phyloP scores from a whole-genome alignment of 2,113 vertebrate species.

The Chaetorhynchus papuensis region DNA sequence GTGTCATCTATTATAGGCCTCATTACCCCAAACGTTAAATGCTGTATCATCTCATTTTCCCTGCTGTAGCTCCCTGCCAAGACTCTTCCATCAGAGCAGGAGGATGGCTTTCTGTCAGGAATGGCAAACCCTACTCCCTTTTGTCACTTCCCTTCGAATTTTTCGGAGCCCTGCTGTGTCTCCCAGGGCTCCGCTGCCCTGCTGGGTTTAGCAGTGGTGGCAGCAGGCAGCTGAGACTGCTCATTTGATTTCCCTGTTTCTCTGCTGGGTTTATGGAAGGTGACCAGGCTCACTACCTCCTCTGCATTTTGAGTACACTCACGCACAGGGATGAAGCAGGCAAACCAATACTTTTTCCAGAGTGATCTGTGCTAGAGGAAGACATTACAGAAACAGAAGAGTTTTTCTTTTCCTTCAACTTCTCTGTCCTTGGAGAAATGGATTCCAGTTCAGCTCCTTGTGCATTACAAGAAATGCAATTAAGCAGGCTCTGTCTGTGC shows the following conservation, averaged over 20 bases:
- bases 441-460: constrained; percentile 21
- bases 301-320: not conserved
- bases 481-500: not conserved
- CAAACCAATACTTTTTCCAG: not conserved
- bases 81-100: constrained; percentile 12
- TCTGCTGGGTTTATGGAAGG: not conserved
- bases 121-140: not conserved
- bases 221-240: constrained; percentile 37
- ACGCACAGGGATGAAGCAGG: not conserved
- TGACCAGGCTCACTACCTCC: not conserved
- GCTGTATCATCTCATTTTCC: constrained; percentile 49
- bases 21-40: constrained; percentile 66
- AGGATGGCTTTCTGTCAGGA: constrained; percentile 15
- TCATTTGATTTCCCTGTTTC: constrained; percentile 11
- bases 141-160: not conserved
- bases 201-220: constrained; percentile 16
- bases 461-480: not conserved
- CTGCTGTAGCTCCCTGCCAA: constrained; percentile 40
- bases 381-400: not conserved
- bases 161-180: not conserved
- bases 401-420: not conserved
- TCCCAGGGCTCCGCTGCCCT: constrained; percentile 9
- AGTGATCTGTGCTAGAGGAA: not conserved
- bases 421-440: not conserved
- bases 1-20: constrained; percentile 69